These are phyloP conservation scores for Stichopus chloronotus DNA, from an alignment of 35 echinoderm and acorn worm genomes.

Conservation along the genomic window DNA sequence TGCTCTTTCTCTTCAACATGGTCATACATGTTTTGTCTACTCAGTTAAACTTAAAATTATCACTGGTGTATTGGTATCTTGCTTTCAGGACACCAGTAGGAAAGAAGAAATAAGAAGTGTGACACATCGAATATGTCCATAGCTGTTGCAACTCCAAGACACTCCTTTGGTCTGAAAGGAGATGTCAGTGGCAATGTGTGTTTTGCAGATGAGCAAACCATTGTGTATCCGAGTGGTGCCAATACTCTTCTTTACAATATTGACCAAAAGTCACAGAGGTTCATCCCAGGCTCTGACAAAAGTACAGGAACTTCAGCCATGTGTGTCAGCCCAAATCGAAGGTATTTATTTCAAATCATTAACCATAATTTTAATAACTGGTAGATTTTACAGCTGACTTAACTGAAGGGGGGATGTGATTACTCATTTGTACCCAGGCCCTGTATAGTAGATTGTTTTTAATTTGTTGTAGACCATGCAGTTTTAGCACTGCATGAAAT, in stretches of 20 bases:
- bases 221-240: slow-evolving; percentile 94
- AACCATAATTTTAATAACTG: not conserved
- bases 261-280: slow-evolving; percentile 98
- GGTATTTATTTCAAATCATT: slow-evolving; percentile 4
- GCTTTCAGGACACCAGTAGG: slow-evolving; percentile 2
- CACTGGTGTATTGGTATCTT: not conserved
- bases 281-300: slow-evolving; percentile 96
- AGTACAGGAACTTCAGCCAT: slow-evolving; percentile 91
- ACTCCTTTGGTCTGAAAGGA: slow-evolving; percentile 97
- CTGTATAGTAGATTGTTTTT: no score
- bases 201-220: slow-evolving; percentile 97
- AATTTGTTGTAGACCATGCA: no score
- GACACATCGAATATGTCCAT: slow-evolving; percentile 78
- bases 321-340: slow-evolving; percentile 97
- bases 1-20: no score
- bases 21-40: no score
- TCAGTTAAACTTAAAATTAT: no score
- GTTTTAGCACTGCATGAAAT: no score
- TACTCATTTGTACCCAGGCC: not conserved
- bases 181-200: slow-evolving; percentile 93
- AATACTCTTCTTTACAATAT: slow-evolving; percentile 99
- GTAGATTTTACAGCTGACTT: not conserved
- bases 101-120: not conserved
- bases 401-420: not conserved
- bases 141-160: slow-evolving; percentile 81